Evolutionary conservation across 1,140 invertebrate genomes (phyloP).

Genomic region (Orchesella cincta): DNA sequence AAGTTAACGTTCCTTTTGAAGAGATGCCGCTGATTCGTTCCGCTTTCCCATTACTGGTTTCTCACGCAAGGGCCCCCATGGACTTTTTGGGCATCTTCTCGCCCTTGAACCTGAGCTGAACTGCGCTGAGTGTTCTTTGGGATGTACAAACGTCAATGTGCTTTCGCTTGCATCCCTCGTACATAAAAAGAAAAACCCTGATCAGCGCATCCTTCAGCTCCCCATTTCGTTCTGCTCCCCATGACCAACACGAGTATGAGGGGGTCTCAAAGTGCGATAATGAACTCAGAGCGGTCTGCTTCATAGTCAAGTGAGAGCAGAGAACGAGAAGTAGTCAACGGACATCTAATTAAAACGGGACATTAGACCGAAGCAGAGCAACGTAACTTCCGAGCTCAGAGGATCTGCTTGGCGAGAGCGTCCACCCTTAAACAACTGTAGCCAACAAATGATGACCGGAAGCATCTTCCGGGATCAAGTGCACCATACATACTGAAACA

Average conservation of each 20-base stretch:
- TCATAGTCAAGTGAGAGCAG: conserved; percentile 99
- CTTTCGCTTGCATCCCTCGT: conserved; percentile 84
- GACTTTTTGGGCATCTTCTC: conserved; percentile 98
- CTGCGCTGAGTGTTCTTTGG: conserved; percentile 91
- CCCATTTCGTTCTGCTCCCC: conserved; percentile 99
- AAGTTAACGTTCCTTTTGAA: conserved; percentile 97
- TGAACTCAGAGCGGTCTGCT: too few species aligned
- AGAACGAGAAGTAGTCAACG: conserved; percentile 99
- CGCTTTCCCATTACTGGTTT: conserved; percentile 74
- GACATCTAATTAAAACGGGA: conserved; percentile 95
- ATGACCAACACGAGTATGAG: conserved; percentile 95
- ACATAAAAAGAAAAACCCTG: too few species aligned
- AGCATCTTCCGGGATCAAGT: too few species aligned
- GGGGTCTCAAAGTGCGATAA: conserved; percentile 88
- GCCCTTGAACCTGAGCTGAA: conserved; percentile 91
- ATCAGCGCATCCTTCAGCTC: conserved; percentile 92
- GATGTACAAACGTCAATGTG: conserved; percentile 92
- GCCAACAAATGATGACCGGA: too few species aligned
- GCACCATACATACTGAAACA: too few species aligned
- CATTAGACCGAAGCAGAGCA: conserved; percentile 93
- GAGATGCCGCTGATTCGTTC: conserved; percentile 90
- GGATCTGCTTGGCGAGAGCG: too few species aligned
- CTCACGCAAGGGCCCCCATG: conserved; percentile 86
- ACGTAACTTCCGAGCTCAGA: too few species aligned
- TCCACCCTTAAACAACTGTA: conserved; percentile 99